Evolutionary conservation across 2,888 invertebrate species (phyloP).

Genomic region (Hirtodrosophila duncani): DNA sequence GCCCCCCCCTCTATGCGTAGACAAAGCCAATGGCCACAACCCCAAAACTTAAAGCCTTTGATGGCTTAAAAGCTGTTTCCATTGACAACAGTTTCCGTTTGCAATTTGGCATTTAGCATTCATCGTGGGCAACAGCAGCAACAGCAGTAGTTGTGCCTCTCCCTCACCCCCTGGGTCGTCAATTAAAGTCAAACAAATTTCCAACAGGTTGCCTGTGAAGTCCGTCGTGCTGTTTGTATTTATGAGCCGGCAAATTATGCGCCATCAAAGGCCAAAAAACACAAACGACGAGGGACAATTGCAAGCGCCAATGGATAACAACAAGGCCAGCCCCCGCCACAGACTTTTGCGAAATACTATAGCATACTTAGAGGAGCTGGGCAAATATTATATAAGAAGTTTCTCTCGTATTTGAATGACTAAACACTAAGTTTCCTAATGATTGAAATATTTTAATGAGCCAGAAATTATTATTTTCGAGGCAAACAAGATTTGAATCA

Average conservation of each 20-base stretch:
- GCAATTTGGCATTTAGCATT: constrained; percentile 29
- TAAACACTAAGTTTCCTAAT: no score
- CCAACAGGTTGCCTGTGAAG: constrained; percentile 16
- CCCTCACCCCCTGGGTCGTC: constrained; percentile 25
- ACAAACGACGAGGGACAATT: constrained; percentile 40
- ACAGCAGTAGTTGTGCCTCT: not conserved
- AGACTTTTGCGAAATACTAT: not conserved
- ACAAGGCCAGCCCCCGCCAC: no score
- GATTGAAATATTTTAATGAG: no score
- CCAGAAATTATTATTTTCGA: no score
- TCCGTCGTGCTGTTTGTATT: constrained; percentile 35
- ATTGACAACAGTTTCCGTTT: constrained; percentile 1
- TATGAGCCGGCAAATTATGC: constrained; percentile 58
- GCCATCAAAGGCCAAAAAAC: constrained; percentile 43
- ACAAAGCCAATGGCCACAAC: constrained; percentile 9
- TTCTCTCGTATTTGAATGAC: no score
- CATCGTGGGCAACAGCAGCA: constrained; percentile 10
- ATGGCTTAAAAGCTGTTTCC: constrained; percentile 22
- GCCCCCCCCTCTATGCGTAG: no score
- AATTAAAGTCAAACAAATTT: constrained; percentile 19
- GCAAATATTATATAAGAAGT: no score
- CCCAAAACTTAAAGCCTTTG: constrained; percentile 36
- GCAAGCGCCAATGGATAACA: constrained; percentile 44
- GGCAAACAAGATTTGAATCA: no score
- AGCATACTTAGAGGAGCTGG: no score